Conservation (phyloP, 1,140 invertebrate genomes). For the Vollenhovia emeryi region DNA sequence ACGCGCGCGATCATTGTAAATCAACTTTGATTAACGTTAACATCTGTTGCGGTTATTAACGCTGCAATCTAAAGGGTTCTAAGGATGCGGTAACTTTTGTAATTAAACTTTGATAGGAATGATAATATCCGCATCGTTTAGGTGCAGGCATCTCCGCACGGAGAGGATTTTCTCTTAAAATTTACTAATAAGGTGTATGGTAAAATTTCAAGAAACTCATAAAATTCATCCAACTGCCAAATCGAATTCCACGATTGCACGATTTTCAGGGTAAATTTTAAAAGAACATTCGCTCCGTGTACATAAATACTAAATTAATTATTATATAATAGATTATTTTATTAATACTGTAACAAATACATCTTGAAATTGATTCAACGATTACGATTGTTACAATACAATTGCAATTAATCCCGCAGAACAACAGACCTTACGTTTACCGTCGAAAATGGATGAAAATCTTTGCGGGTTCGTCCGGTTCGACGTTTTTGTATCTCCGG, state of each 20-base stretch:
- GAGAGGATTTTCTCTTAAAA: no score
- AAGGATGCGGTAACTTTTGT: background rate
- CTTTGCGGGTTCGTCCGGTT: background rate
- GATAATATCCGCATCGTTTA: background rate
- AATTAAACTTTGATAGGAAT: background rate
- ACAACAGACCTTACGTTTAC: background rate
- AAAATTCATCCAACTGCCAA: no score
- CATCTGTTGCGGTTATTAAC: background rate
- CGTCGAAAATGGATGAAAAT: background rate
- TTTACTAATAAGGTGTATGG: no score
- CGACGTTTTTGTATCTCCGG: background rate
- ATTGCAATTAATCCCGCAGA: background rate
- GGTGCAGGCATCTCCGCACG: no score
- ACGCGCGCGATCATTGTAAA: background rate
- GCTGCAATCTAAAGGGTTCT: background rate
- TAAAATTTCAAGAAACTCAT: no score
- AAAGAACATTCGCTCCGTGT: no score
- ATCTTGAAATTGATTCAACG: background rate
- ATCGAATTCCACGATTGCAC: no score
- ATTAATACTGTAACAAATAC: slow-evolving; percentile 3
- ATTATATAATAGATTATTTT: background rate
- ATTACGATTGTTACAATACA: background rate
- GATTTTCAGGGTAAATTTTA: no score
- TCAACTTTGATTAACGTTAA: slow-evolving; percentile 25
- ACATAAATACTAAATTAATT: background rate